Percentiles rank a stretch among this genome's conserved stretches.
Conservation (phyloP, 2,113 vertebrate genomes). For the Macaca fascicularis region DNA sequence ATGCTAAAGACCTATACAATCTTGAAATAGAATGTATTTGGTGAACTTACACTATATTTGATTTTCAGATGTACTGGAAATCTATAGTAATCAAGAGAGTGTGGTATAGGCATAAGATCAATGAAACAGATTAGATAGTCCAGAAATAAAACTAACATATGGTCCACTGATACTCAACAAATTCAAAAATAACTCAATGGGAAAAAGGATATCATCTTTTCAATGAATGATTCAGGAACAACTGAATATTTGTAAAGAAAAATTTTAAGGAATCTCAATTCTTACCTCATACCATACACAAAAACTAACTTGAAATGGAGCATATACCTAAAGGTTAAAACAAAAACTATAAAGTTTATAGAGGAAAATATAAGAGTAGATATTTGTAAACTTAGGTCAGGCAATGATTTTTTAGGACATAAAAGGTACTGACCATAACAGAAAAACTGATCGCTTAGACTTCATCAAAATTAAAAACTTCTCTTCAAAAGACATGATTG, state of each 20-base stretch:
- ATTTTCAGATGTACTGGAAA: conserved; percentile 8
- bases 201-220: background rate
- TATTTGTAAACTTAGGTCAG: background rate
- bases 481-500: background rate
- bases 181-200: background rate
- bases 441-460: background rate
- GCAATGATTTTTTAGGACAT: background rate
- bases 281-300: background rate
- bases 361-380: background rate
- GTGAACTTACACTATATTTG: background rate
- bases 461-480: conserved; percentile 8
- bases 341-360: background rate
- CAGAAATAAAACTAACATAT: background rate
- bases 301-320: background rate
- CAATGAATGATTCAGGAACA: background rate
- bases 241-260: background rate
- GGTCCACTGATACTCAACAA: background rate
- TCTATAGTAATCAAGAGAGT: background rate
- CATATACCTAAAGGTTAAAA: background rate
- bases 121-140: background rate
- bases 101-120: background rate
- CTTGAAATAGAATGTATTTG: background rate
- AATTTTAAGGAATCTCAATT: background rate
- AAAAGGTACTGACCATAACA: background rate
- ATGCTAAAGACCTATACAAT: background rate